Evolutionary conservation across 2,888 invertebrate genomes (phyloP).

Genomic region (Eristalinus aeneus): DNA sequence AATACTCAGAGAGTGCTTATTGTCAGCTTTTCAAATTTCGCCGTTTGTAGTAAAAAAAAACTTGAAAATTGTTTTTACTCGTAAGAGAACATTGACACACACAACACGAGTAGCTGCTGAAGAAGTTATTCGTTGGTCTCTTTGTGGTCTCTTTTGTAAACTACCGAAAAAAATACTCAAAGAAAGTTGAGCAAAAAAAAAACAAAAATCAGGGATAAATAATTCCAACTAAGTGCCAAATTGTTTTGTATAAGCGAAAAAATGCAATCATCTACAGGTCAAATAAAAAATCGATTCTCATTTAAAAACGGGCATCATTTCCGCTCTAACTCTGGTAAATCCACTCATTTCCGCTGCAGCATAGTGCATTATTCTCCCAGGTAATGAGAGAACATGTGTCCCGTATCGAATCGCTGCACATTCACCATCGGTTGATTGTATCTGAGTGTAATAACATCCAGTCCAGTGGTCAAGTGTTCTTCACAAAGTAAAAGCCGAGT

Average conservation of each 20-base stretch:
- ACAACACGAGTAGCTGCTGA: too few species aligned
- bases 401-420: not conserved
- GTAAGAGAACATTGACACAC: too few species aligned
- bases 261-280: not conserved
- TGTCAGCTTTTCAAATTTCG: too few species aligned
- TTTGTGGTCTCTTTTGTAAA: too few species aligned
- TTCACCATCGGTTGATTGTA: not conserved
- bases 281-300: not conserved
- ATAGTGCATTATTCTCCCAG: not conserved
- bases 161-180: too few species aligned
- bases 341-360: not conserved
- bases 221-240: too few species aligned
- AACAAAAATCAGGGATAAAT: too few species aligned
- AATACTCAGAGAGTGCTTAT: too few species aligned
- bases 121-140: too few species aligned
- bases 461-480: constrained; percentile 20
- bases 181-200: too few species aligned
- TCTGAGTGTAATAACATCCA: not conserved
- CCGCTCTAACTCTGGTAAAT: not conserved
- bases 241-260: not conserved
- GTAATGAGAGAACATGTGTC: not conserved
- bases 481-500: constrained; percentile 51
- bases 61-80: too few species aligned
- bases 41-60: too few species aligned
- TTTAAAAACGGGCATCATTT: not conserved